phyloP scores from a whole-genome alignment of 92 coral and sea anemone genomes.

The Pocillopora grandis region DNA sequence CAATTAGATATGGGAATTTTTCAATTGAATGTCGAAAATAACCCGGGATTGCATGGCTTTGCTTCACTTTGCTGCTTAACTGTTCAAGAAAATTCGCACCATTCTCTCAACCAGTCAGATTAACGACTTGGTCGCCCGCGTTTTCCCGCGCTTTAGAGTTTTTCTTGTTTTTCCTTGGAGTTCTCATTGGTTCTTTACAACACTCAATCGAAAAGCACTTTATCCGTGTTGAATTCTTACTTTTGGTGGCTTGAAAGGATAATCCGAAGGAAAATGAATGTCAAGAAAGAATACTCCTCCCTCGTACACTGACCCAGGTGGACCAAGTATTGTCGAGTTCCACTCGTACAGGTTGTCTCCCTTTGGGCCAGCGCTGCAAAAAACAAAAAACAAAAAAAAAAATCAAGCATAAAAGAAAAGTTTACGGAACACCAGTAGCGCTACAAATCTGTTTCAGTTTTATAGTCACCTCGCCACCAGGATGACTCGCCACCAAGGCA shows the following conservation, averaged over 20 bases:
- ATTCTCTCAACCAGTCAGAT: too few species aligned
- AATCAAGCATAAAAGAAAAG: background rate
- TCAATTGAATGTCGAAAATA: too few species aligned
- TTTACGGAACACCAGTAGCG: background rate
- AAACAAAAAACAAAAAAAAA: background rate
- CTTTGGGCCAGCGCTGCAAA: conserved; percentile 88
- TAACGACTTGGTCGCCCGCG: too few species aligned
- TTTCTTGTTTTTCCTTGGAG: background rate
- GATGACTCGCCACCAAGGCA: too few species aligned
- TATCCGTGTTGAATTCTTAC: conserved; percentile 36
- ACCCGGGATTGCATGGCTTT: too few species aligned
- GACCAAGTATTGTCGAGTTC: conserved; percentile 94
- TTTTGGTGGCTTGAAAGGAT: conserved; percentile 98
- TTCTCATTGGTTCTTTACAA: background rate
- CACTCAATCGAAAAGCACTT: background rate
- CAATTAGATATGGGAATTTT: too few species aligned
- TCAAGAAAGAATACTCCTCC: conserved; percentile 95
- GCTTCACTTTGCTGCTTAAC: too few species aligned
- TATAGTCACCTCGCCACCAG: too few species aligned
- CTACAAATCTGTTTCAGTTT: too few species aligned
- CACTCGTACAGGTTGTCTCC: conserved; percentile 96
- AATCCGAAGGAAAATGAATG: conserved; percentile 92
- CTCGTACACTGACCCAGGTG: conserved; percentile 91
- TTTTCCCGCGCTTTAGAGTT: too few species aligned
- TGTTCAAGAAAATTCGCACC: too few species aligned